These are phyloP conservation scores for Margarornis squamiger DNA, from an alignment of 2,797 vertebrate species.

Conservation along the genomic window DNA sequence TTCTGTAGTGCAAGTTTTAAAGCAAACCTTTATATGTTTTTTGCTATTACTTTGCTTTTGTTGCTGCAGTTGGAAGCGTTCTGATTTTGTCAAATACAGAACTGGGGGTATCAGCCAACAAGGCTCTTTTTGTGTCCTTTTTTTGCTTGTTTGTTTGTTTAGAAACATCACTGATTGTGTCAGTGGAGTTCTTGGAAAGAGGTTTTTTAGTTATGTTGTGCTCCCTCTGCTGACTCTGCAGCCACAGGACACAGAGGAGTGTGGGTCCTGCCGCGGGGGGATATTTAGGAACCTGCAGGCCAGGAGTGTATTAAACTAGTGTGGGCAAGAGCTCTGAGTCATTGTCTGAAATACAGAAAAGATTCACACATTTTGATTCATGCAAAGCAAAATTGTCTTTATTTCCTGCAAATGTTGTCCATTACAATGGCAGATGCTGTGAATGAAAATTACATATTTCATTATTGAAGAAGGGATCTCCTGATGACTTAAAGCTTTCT, in stretches of 20 bases:
- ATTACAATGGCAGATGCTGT: neutral
- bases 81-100: neutral
- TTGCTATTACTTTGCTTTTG: neutral
- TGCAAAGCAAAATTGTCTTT: neutral
- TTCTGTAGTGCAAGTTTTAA: neutral
- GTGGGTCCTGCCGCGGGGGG: neutral
- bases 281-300: neutral
- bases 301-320: neutral
- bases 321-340: neutral
- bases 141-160: neutral
- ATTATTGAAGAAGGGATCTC: neutral
- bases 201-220: conserved; percentile 32
- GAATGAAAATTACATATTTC: neutral
- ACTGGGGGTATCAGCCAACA: neutral
- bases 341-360: neutral
- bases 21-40: neutral
- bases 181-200: conserved; percentile 43
- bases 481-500: neutral
- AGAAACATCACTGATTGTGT: neutral
- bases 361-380: neutral
- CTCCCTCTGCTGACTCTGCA: conserved; percentile 70
- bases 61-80: neutral
- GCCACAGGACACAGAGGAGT: conserved; percentile 2
- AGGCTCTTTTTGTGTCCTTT: neutral
- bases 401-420: neutral